Evolutionary conservation across 2,797 vertebrate genomes (phyloP), one percentile per base, ranked within the genome.

Genomic region (Characodon lateralis): DNA sequence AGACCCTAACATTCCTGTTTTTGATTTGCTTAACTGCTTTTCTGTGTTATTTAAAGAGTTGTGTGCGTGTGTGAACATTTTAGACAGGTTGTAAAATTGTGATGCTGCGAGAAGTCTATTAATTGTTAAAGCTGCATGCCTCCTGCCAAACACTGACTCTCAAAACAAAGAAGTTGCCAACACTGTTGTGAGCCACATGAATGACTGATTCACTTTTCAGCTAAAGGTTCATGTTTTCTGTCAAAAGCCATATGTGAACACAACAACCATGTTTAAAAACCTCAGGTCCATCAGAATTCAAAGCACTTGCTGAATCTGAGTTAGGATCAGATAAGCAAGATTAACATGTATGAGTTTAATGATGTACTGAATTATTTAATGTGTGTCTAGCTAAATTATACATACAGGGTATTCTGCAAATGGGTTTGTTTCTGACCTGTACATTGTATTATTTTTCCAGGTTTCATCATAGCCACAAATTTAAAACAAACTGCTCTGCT

Each of bases 121-220:
- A 89, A 83, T 88, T 83, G 88, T 93, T 91, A 93, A 94, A 91
- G 84, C 85, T 89, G 80, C 83, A 72, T n/a, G 35, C 59, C 74
- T 80, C 76, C 89, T 92, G 93, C 93, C 93, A 95, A 94, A 92
- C 55, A 78, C 88, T 81, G 86, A 83, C 88, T 93, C 80, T 88
- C 74, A 78, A 86, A 91, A 88, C 82, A 85, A 80, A 78, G 75
- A 84, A 73, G 86, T 70, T 87, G 92, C 90, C 90, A 94, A 74
- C 84, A 79, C 78, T 56, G 55, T 89, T 90, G 83, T 91, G 89
- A 92, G 93, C 86, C 84, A 86, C 83, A 87, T 79, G 90, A 92
- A 89, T 72, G 71, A 85, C 85, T 90, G 87, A 90, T 79, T 91
- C 83, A 89, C 81, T 87, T 86, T 88, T 84, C 78, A 74, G 76